Evolutionary conservation across 2,113 vertebrate genomes (phyloP).

Genomic region (Barbus barbus): DNA sequence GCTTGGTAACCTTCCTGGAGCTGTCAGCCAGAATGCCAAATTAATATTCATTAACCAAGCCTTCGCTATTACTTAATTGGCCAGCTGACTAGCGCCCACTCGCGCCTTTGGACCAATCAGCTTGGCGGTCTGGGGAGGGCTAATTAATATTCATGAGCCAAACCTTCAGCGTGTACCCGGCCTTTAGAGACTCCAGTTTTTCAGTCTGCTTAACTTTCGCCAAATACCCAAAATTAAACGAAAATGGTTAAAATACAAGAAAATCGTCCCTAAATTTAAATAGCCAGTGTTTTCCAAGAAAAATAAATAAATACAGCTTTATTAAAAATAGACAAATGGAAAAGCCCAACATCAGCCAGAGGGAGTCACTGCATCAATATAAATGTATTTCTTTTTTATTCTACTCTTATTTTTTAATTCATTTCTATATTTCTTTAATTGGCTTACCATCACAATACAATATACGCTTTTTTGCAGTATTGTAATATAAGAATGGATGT

Average conservation of each 20-base stretch:
- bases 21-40: neutral
- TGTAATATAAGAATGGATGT: neutral
- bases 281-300: neutral
- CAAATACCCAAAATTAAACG: neutral
- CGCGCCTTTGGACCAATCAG: neutral
- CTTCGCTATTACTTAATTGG: neutral
- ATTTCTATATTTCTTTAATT: neutral
- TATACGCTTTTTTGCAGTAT: neutral
- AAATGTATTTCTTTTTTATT: neutral
- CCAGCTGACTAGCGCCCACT: neutral
- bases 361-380: constrained; percentile 26
- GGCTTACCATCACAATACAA: neutral
- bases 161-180: neutral
- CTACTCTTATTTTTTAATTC: neutral
- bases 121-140: accelerated
- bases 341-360: neutral
- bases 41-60: neutral
- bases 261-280: neutral
- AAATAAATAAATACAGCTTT: too few relatives aligned
- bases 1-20: neutral
- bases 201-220: neutral
- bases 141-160: constrained; percentile 7
- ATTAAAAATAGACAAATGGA: constrained; percentile 46
- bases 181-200: neutral
- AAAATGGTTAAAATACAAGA: neutral